phyloP scores from a whole-genome alignment of 2,888 invertebrate species.

The Yponomeuta cagnagella region DNA sequence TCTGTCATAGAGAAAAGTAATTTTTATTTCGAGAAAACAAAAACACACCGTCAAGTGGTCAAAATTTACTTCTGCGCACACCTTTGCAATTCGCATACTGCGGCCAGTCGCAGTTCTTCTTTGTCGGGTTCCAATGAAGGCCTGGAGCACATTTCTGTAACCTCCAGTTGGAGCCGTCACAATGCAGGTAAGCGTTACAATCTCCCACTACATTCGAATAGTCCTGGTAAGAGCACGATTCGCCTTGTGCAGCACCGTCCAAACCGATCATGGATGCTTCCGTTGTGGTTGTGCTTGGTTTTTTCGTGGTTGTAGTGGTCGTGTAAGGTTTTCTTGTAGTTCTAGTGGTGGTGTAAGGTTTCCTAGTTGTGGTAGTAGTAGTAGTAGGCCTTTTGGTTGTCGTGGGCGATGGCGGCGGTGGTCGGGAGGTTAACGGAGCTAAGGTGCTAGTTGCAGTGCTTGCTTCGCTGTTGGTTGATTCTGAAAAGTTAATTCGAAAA shows the following conservation, averaged over 20 bases:
- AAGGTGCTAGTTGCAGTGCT: slow-evolving; percentile 55
- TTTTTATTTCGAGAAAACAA: background rate
- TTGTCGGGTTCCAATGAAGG: slow-evolving; percentile 85
- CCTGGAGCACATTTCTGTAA: slow-evolving; percentile 86
- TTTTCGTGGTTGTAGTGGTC: slow-evolving; percentile 29
- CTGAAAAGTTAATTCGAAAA: slow-evolving; percentile 12
- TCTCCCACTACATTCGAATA: slow-evolving; percentile 77
- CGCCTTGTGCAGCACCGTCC: slow-evolving; percentile 36
- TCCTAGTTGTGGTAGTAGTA: slow-evolving; percentile 25
- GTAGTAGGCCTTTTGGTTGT: slow-evolving; percentile 28
- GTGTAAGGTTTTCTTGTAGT: slow-evolving; percentile 40
- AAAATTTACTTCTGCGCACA: slow-evolving; percentile 22
- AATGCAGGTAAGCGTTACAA: slow-evolving; percentile 85
- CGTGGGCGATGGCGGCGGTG: slow-evolving; percentile 42
- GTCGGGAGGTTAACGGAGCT: slow-evolving; percentile 60
- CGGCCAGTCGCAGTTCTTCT: slow-evolving; percentile 89
- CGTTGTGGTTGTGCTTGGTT: slow-evolving; percentile 28
- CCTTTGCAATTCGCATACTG: slow-evolving; percentile 80
- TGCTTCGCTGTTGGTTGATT: slow-evolving; percentile 39
- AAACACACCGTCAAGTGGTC: background rate
- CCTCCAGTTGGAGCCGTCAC: slow-evolving; percentile 80
- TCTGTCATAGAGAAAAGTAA: slow-evolving; percentile 22
- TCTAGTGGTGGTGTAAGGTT: slow-evolving; percentile 23
- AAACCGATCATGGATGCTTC: slow-evolving; percentile 19
- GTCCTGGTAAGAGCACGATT: slow-evolving; percentile 41